Percentiles rank a stretch among this genome's conserved stretches.
Conservation (phyloP, 2,113 vertebrate genomes). For the Erinaceus europaeus region DNA sequence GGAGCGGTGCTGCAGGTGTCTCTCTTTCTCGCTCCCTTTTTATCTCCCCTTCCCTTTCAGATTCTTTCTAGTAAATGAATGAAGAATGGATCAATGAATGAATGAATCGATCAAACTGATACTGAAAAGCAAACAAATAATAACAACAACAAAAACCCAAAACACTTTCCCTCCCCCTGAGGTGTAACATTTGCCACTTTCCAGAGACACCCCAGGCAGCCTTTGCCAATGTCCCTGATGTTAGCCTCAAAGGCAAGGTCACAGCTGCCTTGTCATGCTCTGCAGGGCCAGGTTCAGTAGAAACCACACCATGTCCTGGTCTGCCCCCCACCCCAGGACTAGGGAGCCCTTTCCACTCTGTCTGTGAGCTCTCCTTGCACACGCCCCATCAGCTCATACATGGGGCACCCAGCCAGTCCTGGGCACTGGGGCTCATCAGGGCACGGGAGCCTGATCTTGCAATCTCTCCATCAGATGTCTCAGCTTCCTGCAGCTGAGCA, state of each 20-base stretch:
- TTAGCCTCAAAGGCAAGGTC: neutral
- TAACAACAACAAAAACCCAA: no score
- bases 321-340: no score
- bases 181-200: neutral
- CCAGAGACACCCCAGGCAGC: no score
- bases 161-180: neutral
- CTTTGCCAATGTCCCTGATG: no score
- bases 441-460: neutral
- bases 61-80: no score
- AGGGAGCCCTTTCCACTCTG: rapidly evolving
- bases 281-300: neutral
- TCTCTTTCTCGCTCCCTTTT: no score
- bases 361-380: neutral
- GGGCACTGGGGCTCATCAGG: neutral
- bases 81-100: no score
- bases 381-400: neutral
- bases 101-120: no score
- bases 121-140: no score
- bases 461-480: neutral
- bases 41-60: no score
- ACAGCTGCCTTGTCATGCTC: no score
- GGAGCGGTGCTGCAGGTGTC: no score
- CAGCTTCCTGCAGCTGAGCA: neutral
- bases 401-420: neutral
- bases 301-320: neutral